phyloP scores from a whole-genome alignment of 2,113 vertebrate genomes.

The Myotis yumanensis region DNA sequence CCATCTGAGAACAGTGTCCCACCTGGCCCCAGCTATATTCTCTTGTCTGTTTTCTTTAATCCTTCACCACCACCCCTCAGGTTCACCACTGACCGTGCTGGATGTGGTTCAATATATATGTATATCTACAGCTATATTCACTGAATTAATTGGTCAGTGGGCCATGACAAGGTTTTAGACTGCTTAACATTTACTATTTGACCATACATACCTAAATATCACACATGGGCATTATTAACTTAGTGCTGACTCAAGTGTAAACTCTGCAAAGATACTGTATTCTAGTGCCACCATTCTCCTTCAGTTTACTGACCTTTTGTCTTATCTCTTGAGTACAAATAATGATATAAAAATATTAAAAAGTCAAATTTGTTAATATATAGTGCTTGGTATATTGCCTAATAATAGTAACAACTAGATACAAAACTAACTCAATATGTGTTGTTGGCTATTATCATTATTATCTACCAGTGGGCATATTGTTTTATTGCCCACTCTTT shows the following conservation, averaged over 20 bases:
- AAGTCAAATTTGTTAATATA: neutral
- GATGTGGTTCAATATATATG: too few relatives aligned
- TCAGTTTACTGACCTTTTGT: neutral
- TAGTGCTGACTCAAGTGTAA: neutral
- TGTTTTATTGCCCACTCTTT: neutral
- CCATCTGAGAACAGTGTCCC: too few relatives aligned
- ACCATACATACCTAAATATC: neutral
- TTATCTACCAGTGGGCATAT: neutral
- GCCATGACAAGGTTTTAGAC: neutral
- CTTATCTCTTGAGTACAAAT: neutral
- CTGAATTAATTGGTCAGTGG: neutral
- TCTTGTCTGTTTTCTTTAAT: too few relatives aligned
- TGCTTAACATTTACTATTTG: neutral
- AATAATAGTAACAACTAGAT: neutral
- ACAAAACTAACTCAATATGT: neutral
- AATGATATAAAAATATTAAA: neutral
- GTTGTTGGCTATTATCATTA: neutral
- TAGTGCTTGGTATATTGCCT: neutral
- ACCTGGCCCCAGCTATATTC: too few relatives aligned
- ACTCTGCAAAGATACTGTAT: neutral
- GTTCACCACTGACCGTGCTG: too few relatives aligned
- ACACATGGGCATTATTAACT: neutral
- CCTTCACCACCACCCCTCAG: too few relatives aligned
- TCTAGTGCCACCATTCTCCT: too few relatives aligned
- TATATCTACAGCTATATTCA: neutral